These are phyloP conservation scores for Colletes latitarsis DNA, from an alignment of 1,140 invertebrate genomes.

Conservation along the genomic window DNA sequence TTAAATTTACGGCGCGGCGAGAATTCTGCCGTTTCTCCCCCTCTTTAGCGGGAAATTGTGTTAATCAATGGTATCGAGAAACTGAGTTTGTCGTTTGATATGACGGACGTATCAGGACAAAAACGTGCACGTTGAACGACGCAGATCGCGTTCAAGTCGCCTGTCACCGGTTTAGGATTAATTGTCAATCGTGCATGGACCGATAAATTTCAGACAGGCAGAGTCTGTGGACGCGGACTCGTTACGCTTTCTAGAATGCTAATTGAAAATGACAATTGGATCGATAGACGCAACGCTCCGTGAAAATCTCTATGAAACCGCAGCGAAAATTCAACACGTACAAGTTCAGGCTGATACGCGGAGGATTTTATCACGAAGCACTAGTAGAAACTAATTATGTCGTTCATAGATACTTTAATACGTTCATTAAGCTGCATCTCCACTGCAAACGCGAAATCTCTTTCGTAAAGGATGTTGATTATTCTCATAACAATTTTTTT, in stretches of 20 bases:
- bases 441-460: too few relatives aligned
- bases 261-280: slow-evolving; percentile 3
- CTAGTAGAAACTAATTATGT: too few relatives aligned
- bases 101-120: neutral
- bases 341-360: too few relatives aligned
- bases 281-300: neutral
- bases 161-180: slow-evolving; percentile 34
- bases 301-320: neutral
- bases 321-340: neutral
- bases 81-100: neutral
- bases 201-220: slow-evolving; percentile 2
- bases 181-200: slow-evolving; percentile 9
- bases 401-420: too few relatives aligned
- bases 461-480: too few relatives aligned
- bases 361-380: too few relatives aligned
- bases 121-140: neutral
- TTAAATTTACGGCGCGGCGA: neutral
- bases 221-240: neutral
- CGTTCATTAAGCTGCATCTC: too few relatives aligned
- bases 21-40: too few relatives aligned
- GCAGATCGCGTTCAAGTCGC: slow-evolving; percentile 6
- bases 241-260: neutral
- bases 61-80: slow-evolving; percentile 3
- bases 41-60: neutral
- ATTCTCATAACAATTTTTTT: too few relatives aligned